phyloP scores from a whole-genome alignment of 2,888 invertebrate genomes.

The Maniola hyperantus region DNA sequence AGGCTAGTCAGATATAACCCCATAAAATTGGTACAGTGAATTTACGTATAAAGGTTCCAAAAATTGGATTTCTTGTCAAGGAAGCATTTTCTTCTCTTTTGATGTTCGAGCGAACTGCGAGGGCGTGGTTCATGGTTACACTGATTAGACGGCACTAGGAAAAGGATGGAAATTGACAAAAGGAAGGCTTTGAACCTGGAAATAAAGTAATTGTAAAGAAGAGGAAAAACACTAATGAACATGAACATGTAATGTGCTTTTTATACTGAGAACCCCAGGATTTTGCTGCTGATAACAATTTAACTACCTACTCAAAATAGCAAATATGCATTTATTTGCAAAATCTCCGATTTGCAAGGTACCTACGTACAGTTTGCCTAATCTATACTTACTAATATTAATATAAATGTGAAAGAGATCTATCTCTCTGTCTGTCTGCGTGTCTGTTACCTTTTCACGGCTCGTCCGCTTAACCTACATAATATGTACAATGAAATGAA shows the following conservation, averaged over 20 bases:
- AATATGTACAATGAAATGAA: too few species aligned
- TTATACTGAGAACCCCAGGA: not conserved
- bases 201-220: constrained; percentile 6
- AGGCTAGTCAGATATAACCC: not conserved
- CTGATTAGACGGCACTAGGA: constrained; percentile 9
- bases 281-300: too few species aligned
- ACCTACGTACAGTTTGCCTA: too few species aligned
- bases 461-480: too few species aligned
- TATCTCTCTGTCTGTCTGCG: too few species aligned
- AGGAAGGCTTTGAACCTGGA: constrained; percentile 4
- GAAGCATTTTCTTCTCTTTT: not conserved
- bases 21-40: not conserved
- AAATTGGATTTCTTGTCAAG: not conserved
- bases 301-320: too few species aligned
- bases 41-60: not conserved
- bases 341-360: too few species aligned
- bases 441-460: too few species aligned
- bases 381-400: too few species aligned
- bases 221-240: constrained; percentile 1
- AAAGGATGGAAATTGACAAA: constrained; percentile 12
- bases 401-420: too few species aligned
- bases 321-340: too few species aligned
- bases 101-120: not conserved
- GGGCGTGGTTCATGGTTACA: constrained; percentile 1
- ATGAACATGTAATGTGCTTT: not conserved